Conservation (phyloP, 2,797 vertebrate genomes). For the Erethizon dorsatum region DNA sequence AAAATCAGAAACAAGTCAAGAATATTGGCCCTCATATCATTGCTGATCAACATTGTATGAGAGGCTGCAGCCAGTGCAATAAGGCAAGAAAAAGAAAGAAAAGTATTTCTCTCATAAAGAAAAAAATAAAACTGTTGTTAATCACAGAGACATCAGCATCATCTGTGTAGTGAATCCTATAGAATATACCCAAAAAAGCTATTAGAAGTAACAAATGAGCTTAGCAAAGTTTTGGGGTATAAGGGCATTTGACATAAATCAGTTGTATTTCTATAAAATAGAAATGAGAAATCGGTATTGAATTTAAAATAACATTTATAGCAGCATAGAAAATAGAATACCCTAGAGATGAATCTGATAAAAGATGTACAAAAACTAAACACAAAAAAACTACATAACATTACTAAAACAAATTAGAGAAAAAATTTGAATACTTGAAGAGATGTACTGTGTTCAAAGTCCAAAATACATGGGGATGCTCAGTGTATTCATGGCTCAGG, state of each 20-base stretch:
- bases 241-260: not conserved
- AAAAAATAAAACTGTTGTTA: not conserved
- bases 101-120: conserved; percentile 1
- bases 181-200: not conserved
- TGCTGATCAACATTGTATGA: not conserved
- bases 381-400: not conserved
- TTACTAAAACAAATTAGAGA: conserved; percentile 4
- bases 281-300: not conserved
- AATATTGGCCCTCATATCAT: not conserved
- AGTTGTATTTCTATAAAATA: conserved; percentile 7
- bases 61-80: not conserved
- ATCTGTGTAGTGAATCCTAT: not conserved
- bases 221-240: not conserved
- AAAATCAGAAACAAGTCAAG: conserved; percentile 3
- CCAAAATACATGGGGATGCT: not conserved
- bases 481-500: not conserved
- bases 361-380: not conserved
- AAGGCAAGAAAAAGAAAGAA: conserved; percentile 4
- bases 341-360: not conserved
- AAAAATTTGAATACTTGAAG: not conserved
- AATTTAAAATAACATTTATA: conserved; percentile 59
- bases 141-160: not conserved
- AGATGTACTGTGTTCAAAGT: not conserved
- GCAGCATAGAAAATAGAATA: not conserved
- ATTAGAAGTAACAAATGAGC: not conserved